Conservation (phyloP, 2,797 vertebrate species). For the Eremophila alpestris region DNA sequence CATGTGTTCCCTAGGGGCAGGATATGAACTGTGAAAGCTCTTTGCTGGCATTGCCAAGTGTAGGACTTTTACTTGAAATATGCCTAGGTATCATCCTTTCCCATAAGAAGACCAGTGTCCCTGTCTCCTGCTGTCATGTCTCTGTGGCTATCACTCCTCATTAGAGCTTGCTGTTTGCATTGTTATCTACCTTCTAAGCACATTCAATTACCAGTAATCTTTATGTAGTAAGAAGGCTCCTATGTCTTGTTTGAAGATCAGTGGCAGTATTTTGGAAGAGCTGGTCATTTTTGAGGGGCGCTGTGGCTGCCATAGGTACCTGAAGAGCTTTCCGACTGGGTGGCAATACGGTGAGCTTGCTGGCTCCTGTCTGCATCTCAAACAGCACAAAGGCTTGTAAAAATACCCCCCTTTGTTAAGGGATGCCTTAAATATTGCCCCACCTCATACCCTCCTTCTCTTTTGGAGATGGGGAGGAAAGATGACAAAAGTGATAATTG, state of each 20-base stretch:
- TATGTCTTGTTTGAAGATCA: background rate
- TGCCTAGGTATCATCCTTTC: background rate
- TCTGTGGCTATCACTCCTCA: background rate
- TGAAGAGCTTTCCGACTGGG: background rate
- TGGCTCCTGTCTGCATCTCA: background rate
- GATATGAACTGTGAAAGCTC: background rate
- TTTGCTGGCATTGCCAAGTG: background rate
- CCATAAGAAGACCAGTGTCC: background rate
- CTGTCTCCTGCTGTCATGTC: background rate
- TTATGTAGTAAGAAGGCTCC: background rate
- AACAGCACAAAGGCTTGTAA: background rate
- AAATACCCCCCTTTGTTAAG: background rate
- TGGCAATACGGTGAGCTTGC: background rate
- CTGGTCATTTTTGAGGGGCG: background rate
- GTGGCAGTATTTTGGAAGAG: background rate
- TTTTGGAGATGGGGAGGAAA: background rate
- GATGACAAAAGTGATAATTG: background rate
- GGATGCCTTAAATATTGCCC: background rate
- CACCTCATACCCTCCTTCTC: rapidly evolving
- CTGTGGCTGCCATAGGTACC: background rate
- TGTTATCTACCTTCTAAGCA: background rate
- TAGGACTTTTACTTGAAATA: background rate
- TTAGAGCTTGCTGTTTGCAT: background rate
- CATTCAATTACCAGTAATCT: background rate
- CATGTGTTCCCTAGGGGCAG: background rate